phyloP scores from a whole-genome alignment of 2,113 vertebrate species.

The Callorhinus ursinus region DNA sequence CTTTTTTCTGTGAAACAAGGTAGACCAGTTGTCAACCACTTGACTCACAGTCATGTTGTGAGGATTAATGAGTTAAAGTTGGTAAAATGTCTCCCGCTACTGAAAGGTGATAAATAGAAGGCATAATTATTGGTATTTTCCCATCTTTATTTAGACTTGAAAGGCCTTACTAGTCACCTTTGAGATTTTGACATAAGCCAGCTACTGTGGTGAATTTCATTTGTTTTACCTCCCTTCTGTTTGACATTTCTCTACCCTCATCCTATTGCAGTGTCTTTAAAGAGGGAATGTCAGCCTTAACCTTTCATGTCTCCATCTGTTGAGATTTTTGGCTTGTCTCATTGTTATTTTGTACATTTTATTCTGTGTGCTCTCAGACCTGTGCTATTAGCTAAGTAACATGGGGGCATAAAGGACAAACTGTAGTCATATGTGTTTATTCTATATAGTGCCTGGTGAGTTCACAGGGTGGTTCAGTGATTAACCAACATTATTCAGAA shows the following conservation, averaged over 20 bases:
- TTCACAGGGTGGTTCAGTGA: neutral
- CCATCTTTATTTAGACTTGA: constrained; percentile 73
- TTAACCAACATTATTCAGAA: constrained; percentile 46
- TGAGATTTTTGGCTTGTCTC: constrained; percentile 56
- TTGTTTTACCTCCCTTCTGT: constrained; percentile 55
- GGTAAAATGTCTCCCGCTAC: constrained; percentile 59
- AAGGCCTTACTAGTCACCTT: constrained; percentile 66
- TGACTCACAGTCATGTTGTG: constrained; percentile 61
- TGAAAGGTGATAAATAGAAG: constrained; percentile 68
- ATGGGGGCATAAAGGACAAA: constrained; percentile 63
- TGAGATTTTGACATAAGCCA: constrained; percentile 71
- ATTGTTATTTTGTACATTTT: constrained; percentile 66
- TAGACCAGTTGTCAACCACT: constrained; percentile 60
- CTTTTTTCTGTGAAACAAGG: constrained; percentile 50
- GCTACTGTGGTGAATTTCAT: constrained; percentile 67
- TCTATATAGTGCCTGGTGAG: neutral
- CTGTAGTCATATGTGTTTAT: neutral
- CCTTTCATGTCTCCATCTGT: constrained; percentile 64
- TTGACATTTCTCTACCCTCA: constrained; percentile 69
- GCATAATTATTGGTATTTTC: constrained; percentile 71
- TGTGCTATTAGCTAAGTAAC: constrained; percentile 68
- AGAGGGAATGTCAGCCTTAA: constrained; percentile 67
- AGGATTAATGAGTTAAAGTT: constrained; percentile 73
- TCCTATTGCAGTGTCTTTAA: constrained; percentile 49
- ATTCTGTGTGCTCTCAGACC: constrained; percentile 59